A percentile compares a stretch with the other conserved stretches of the same genome.
Evolutionary conservation across 1,140 invertebrate species (phyloP).

Genomic region (Nymphalis io): DNA sequence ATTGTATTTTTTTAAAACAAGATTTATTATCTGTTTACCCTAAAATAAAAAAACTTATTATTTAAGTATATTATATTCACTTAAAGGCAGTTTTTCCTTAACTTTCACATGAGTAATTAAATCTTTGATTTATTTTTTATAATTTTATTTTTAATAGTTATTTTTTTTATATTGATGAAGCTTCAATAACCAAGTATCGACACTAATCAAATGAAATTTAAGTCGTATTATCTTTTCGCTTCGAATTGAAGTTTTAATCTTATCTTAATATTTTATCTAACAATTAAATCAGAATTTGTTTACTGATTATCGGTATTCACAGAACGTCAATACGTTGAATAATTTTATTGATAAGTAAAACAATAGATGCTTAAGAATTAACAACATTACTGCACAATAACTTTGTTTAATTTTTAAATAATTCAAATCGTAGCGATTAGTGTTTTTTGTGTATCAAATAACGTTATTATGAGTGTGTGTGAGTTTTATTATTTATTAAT

Average conservation of each 20-base stretch:
- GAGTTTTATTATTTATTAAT: not conserved
- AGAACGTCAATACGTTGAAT: constrained; percentile 16
- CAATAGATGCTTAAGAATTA: not conserved
- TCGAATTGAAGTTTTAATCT: constrained; percentile 11
- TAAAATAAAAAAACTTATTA: too few species aligned
- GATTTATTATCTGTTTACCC: too few species aligned
- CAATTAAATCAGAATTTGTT: constrained; percentile 30
- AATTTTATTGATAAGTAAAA: constrained; percentile 21
- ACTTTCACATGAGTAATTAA: too few species aligned
- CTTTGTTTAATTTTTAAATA: not conserved
- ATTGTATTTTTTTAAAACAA: too few species aligned
- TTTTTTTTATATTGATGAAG: too few species aligned
- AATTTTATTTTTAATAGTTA: too few species aligned
- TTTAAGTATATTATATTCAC: too few species aligned
- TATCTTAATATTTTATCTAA: constrained; percentile 29
- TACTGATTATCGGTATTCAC: constrained; percentile 21
- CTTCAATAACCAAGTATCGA: too few species aligned
- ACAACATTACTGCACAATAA: not conserved
- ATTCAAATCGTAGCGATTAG: not conserved
- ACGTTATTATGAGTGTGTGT: not conserved
- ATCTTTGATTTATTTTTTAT: too few species aligned
- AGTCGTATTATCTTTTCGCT: not conserved
- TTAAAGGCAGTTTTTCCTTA: too few species aligned
- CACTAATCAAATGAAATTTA: not conserved
- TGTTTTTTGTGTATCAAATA: not conserved